A percentile compares a stretch with the other conserved stretches of the same genome.
phyloP scores from a whole-genome alignment of 1,140 invertebrate species.

The Dysdera silvatica region DNA sequence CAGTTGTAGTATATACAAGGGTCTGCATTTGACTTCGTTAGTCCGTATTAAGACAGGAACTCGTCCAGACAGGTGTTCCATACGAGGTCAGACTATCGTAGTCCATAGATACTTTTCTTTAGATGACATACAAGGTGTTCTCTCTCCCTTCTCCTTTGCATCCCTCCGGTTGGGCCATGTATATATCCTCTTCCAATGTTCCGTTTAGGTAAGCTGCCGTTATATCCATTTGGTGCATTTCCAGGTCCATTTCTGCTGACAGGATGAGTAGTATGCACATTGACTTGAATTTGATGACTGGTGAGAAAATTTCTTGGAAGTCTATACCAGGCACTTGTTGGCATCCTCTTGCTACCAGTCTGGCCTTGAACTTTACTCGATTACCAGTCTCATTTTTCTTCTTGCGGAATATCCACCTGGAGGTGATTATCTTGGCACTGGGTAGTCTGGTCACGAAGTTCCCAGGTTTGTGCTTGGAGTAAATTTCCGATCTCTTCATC shows the following conservation, averaged over 20 bases:
- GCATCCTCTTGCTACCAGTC: constrained; percentile 44
- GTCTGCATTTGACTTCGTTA: not conserved
- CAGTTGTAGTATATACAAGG: not conserved
- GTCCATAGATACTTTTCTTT: constrained; percentile 18
- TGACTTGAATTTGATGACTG: constrained; percentile 36
- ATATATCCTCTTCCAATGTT: constrained; percentile 41
- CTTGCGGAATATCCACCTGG: constrained; percentile 40
- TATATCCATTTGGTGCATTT: constrained; percentile 37
- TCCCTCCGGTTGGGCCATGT: constrained; percentile 39
- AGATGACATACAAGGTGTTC: constrained; percentile 26
- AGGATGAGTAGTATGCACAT: constrained; percentile 38
- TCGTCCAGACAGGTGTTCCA: not conserved
- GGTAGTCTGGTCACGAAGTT: not conserved
- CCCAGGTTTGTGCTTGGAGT: constrained; percentile 40
- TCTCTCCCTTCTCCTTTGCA: constrained; percentile 7
- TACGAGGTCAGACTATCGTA: not conserved
- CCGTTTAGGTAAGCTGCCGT: constrained; percentile 40
- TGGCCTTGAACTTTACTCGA: constrained; percentile 38
- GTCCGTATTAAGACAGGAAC: not conserved
- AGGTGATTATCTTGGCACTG: constrained; percentile 26
- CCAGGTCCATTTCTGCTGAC: constrained; percentile 33
- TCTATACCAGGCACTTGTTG: constrained; percentile 39
- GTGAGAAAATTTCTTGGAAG: constrained; percentile 41
- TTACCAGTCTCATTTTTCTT: constrained; percentile 36
- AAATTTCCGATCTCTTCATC: constrained; percentile 39